Evolutionary conservation across 2,113 vertebrate genomes (phyloP).

Genomic region (Sturnira hondurensis): DNA sequence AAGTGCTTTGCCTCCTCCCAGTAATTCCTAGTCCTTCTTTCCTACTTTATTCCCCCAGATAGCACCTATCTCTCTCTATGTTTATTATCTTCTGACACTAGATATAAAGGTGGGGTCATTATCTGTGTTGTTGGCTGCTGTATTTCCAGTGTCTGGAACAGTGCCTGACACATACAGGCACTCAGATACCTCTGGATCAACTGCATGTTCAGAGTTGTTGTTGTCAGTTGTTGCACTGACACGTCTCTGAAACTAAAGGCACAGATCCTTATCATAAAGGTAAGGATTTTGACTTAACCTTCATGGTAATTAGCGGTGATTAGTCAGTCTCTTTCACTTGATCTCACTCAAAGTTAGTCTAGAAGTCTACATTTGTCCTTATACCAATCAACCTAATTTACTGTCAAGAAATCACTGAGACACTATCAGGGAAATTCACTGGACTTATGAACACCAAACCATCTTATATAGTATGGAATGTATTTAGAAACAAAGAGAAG

Average conservation of each 20-base stretch:
- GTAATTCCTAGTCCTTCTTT: not conserved
- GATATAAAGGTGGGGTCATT: not conserved
- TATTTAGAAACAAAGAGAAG: slow-evolving; percentile 24
- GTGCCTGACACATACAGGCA: not conserved
- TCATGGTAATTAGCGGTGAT: not conserved
- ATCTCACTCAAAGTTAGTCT: not conserved
- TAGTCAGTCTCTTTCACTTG: not conserved
- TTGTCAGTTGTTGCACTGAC: not conserved
- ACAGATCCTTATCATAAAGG: not conserved
- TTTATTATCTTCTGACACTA: not conserved
- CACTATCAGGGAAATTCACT: not conserved
- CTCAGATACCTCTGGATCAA: not conserved
- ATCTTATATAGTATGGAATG: not conserved
- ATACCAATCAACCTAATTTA: not conserved
- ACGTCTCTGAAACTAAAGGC: not conserved
- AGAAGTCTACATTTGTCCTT: not conserved
- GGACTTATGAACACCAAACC: not conserved
- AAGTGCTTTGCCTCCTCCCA: not conserved
- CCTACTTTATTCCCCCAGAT: not conserved
- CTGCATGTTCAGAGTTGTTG: not conserved
- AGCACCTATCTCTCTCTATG: not conserved
- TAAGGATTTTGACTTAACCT: not conserved
- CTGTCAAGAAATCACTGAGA: not conserved
- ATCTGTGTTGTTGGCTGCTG: not conserved
- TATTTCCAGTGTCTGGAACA: not conserved